Conservation (phyloP, 1,140 invertebrate species). For the Pseudomyrmex dendroicus region DNA sequence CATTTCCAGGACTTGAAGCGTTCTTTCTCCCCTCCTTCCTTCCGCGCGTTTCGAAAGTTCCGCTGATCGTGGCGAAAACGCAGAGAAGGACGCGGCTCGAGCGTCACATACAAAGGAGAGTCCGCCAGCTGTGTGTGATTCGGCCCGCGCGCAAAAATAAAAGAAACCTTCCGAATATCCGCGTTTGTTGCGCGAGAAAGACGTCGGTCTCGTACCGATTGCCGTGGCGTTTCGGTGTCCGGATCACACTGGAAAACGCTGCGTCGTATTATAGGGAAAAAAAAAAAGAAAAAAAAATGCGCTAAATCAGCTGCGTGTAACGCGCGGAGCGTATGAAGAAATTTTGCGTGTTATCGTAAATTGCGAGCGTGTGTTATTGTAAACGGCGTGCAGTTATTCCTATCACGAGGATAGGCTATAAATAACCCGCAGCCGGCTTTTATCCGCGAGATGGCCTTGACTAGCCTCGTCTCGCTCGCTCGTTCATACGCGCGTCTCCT, state of each 20-base stretch:
- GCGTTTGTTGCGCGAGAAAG: too few relatives aligned
- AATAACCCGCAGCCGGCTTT: conserved; percentile 42
- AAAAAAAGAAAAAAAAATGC: conserved; percentile 11
- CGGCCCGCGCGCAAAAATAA: too few relatives aligned
- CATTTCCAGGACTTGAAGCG: too few relatives aligned
- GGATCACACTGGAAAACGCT: too few relatives aligned
- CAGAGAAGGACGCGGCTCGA: neutral
- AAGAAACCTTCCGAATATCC: too few relatives aligned
- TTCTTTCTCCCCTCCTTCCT: neutral
- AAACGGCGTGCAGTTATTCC: conserved; percentile 50
- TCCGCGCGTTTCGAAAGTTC: neutral
- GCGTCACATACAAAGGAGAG: too few relatives aligned
- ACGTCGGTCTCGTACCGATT: too few relatives aligned
- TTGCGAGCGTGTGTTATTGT: conserved; percentile 12
- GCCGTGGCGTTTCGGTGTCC: too few relatives aligned
- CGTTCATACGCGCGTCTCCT: neutral
- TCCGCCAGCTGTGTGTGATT: too few relatives aligned
- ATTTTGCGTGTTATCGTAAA: conserved; percentile 30
- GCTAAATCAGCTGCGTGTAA: too few relatives aligned
- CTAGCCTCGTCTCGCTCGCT: conserved; percentile 15
- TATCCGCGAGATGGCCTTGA: conserved; percentile 54
- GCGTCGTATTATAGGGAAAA: too few relatives aligned
- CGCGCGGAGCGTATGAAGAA: neutral
- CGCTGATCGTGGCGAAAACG: neutral
- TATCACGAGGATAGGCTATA: conserved; percentile 44